Conservation (phyloP, 2,888 invertebrate genomes). For the Agrochola lota region DNA sequence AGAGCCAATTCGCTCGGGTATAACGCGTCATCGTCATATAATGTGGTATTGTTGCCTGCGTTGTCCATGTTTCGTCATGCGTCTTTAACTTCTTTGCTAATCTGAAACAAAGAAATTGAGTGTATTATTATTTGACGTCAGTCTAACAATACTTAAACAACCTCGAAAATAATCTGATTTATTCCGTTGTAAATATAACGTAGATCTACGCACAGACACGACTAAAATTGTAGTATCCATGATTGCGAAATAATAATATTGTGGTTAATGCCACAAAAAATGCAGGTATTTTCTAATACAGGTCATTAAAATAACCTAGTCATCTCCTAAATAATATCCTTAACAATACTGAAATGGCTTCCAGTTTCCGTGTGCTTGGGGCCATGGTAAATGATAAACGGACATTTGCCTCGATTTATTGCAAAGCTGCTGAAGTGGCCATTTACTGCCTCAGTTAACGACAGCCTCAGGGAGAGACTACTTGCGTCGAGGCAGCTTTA, state of each 20-base stretch:
- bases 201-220: too few species aligned
- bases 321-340: neutral
- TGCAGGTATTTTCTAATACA: neutral
- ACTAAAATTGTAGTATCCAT: neutral
- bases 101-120: slow-evolving; percentile 79
- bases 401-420: slow-evolving; percentile 42
- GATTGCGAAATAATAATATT: neutral
- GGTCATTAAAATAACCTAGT: neutral
- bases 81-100: slow-evolving; percentile 69
- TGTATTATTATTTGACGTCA: slow-evolving; percentile 6
- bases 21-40: slow-evolving; percentile 79
- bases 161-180: slow-evolving; percentile 11
- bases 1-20: slow-evolving; percentile 74
- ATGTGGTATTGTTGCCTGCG: slow-evolving; percentile 88
- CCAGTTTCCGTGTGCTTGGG: slow-evolving; percentile 8
- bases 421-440: slow-evolving; percentile 45
- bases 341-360: neutral
- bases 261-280: neutral
- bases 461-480: slow-evolving; percentile 13
- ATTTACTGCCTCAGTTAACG: slow-evolving; percentile 57
- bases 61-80: slow-evolving; percentile 88
- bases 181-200: neutral
- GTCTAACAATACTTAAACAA: neutral
- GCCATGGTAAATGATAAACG: slow-evolving; percentile 29
- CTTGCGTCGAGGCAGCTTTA: slow-evolving; percentile 39